Evolutionary conservation across 1,140 invertebrate genomes (phyloP), one percentile per base, ranked within the genome.

Genomic region (Brachionus sp.): DNA sequence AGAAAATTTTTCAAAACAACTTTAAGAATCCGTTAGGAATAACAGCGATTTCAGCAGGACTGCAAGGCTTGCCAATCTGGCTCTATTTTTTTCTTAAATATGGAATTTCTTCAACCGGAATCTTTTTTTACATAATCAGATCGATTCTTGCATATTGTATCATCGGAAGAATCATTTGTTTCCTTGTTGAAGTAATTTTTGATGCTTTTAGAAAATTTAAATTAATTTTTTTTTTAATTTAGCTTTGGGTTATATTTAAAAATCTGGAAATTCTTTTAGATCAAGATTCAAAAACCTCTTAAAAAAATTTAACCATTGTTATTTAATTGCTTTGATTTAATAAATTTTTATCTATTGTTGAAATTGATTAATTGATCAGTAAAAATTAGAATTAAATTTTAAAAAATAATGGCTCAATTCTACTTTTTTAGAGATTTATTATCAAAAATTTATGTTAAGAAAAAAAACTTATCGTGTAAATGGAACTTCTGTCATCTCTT

Each of bases 21-120:
- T 80, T 80, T 44, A 57, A 23, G 57, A 62, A 50, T 16, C 46
- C 50, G 13, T 42, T 80, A 4, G 77, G 77, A 1, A 42, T 80
- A 0, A 62, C 77, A 37, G 50, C 77, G 16, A 80, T 80, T 25
- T 12, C 77, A 12, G 77, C 77, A 16, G 77, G 77, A 62, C 77
- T 80, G 3, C 77, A 80, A 66, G 77, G 77, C 13, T 62, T 80
- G 25, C 77, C 77, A 42, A 35, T 80, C 10, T 80, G 77, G 77
- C 77, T 80, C 25, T 80, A 80, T 29, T 9, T 75, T 35, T 23
- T 10, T 12, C 33, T 57, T 3, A 42, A 66, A 6, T 66, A 23
- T 57, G 19, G 13, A 25, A 19, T 6, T 37, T 37, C 16, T 29
- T 5, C 19, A 53, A 16, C 50, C 29, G 35, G 50, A 35, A 39